Conservation (phyloP, 2,888 invertebrate species). For the Imbricaverruca yamaguchii region DNA sequence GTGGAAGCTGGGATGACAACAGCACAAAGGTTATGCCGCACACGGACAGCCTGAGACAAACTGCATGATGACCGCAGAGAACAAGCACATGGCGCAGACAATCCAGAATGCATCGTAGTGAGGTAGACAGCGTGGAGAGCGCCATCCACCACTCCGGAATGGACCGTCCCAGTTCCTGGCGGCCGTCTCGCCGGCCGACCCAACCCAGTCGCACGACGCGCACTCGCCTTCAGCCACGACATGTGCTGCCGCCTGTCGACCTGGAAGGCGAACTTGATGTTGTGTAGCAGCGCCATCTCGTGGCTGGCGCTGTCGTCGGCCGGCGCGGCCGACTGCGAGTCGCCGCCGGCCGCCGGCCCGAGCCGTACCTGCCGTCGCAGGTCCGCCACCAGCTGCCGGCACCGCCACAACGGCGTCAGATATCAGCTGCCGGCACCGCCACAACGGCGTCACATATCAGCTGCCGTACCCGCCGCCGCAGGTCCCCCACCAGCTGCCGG, state of each 20-base stretch:
- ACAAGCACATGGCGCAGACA: too few species aligned
- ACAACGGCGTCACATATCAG: background rate
- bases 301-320: conserved; percentile 21
- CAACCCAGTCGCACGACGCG: background rate
- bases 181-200: too few species aligned
- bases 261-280: conserved; percentile 28
- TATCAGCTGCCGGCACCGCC: too few species aligned
- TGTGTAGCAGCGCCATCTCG: conserved; percentile 27
- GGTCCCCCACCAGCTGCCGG: background rate
- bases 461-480: too few species aligned
- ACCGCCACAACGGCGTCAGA: conserved; percentile 10
- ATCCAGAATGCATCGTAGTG: too few species aligned
- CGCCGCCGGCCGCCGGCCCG: background rate
- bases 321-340: background rate
- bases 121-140: too few species aligned
- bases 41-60: too few species aligned
- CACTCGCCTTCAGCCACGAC: conserved; percentile 31
- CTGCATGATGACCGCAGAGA: too few species aligned
- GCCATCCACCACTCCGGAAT: too few species aligned
- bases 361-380: background rate
- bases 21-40: too few species aligned
- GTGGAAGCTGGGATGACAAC: too few species aligned
- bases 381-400: background rate
- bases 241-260: conserved; percentile 27
- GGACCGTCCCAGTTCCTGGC: too few species aligned